Base-by-base conservation (phyloP, 2,113 vertebrate genomes). In the Dicentrarchus labrax region DNA sequence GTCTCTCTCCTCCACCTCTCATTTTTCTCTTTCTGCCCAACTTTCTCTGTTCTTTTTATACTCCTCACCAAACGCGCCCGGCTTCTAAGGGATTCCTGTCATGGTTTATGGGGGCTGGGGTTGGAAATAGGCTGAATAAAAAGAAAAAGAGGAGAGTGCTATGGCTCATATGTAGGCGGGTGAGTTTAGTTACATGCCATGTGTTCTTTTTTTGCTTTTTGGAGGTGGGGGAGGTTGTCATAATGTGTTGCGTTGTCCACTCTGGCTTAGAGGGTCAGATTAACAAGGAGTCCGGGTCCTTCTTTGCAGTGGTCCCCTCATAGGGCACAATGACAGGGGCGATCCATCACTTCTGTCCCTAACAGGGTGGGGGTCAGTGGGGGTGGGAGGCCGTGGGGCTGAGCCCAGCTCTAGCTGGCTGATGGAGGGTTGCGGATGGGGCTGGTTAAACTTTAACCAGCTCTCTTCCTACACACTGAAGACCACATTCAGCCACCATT, bases 381-480 rank as follows among this genome's bases (percentile, higher is more conserved):
- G 86, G 91, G 92, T 88, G 91, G 30, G 92, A 85, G 84, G 88
- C 79, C 39, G 66, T 51, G 45, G 81, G 65, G 76, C 88, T 38
- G 65, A 73, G 76, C 60, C 85, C 56, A 21, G 69, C 77, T 85
- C 83, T 85, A 71, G 76, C 89, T 85, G 79, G 81, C 86, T 91
- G 86, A 91, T 85, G 82, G 82, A 89, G 85, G 76, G 56, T 57
- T 78, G 73, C 15, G 96, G 96, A 96, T 93, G 93, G 94, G 90
- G 90, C 95, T 97, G 95, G 98, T 99, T 98, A 99, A 99, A 98
- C 91, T 97, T 98, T 98, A 97, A 98, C 97, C 96, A 96, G 95
- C 89, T 92, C 91, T 86, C 94, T 94, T 94, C 94, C 94, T 92
- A 94, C 94, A 92, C 94, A 90, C 87, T 91, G 83, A 86, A 83